Evolutionary conservation across 1,140 invertebrate genomes (phyloP), one percentile per base, ranked within the genome.

Genomic region (Myzus persicae): DNA sequence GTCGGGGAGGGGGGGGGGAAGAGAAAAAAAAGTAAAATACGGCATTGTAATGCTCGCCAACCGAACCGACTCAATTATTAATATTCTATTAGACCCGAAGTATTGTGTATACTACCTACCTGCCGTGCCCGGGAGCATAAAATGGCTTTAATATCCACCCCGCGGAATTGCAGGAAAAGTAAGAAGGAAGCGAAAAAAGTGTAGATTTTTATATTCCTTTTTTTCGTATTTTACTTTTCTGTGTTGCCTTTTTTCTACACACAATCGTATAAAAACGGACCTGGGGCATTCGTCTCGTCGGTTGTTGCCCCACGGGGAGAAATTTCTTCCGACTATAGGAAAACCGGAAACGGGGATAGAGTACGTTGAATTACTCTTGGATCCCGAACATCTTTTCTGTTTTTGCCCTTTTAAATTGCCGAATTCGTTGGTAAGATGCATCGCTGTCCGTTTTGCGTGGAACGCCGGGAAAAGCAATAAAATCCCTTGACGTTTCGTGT

Each of bases 1-100:
- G 82, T 38, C 82, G 81, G 36, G 40, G 42, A 31, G 40, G 38
- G 81, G 36, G 40, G 42, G 42, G 40, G 38, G 84, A 81, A 92
- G 42, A 90, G 38, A 44, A 82, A 82, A 51, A 36, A 93, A 93
- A 67, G 38, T 76, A 48, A 93, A 84, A 93, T 93, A 84, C 91
- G 67, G 76, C 91, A 93, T 93, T 93, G 91, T 93, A 93, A 93
- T 93, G 91, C 24, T 93, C 91, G 81, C 91, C 91, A 85, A 93
- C 91, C 91, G 91, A 93, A 93, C 91, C 76, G 91, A 93, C 91
- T 93, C 81, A 93, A 93, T 93, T 93, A 93, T 93, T 93, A 93
- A 93, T 93, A 93, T 93, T 93, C 91, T 93, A 93, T 93, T 93
- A 93, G 91, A 93, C 81, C 91, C 91, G 76, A 82, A 92, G 91